Evolutionary conservation across 2,888 invertebrate species (phyloP).

Genomic region (Mythimna loreyi): DNA sequence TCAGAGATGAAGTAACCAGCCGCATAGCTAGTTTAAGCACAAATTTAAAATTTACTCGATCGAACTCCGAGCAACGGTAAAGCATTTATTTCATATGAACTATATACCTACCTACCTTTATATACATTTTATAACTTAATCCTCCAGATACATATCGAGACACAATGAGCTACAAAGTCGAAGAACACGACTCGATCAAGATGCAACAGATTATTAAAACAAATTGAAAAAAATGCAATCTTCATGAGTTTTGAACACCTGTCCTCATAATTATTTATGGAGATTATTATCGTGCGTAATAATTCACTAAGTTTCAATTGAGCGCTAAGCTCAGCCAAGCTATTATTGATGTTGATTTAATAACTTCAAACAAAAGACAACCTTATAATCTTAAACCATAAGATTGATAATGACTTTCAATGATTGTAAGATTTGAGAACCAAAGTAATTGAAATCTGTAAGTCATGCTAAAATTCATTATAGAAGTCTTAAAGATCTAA

Average conservation of each 20-base stretch:
- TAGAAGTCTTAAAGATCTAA: slow-evolving; percentile 59
- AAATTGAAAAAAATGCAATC: slow-evolving; percentile 67
- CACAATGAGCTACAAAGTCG: slow-evolving; percentile 36
- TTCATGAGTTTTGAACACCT: slow-evolving; percentile 69
- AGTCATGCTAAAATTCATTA: slow-evolving; percentile 67
- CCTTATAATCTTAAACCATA: accelerated
- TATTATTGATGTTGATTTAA: slow-evolving; percentile 63
- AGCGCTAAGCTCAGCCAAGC: slow-evolving; percentile 61
- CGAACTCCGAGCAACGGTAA: neutral
- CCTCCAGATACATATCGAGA: slow-evolving; percentile 5
- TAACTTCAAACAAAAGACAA: slow-evolving; percentile 22
- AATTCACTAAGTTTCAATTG: slow-evolving; percentile 88
- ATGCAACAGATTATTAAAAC: slow-evolving; percentile 50
- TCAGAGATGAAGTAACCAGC: no score
- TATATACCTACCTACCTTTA: neutral
- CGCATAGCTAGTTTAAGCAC: neutral
- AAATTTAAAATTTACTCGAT: neutral
- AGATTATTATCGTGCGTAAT: slow-evolving; percentile 89
- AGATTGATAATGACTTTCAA: slow-evolving; percentile 9
- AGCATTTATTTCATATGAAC: neutral
- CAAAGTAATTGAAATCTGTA: slow-evolving; percentile 62
- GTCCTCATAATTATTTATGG: slow-evolving; percentile 81
- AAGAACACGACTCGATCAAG: slow-evolving; percentile 48
- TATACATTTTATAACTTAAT: slow-evolving; percentile 5
- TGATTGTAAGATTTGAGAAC: slow-evolving; percentile 28